Evolutionary conservation across 2,797 vertebrate genomes (phyloP).

Genomic region (Arctocebus calabarensis): DNA sequence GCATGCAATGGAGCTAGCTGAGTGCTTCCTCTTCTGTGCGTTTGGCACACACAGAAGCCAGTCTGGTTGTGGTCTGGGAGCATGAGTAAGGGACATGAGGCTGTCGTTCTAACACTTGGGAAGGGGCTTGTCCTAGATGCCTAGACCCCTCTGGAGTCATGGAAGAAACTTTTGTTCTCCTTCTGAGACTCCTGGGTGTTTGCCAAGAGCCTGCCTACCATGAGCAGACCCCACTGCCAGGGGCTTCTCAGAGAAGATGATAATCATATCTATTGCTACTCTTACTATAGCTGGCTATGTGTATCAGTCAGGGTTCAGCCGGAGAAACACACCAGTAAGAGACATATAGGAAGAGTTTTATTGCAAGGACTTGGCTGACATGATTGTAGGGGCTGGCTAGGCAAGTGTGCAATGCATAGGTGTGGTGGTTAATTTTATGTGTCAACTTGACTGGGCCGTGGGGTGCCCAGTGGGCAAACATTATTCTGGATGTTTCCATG

Average conservation of each 20-base stretch:
- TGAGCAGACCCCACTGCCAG: background rate
- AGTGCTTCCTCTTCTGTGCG: background rate
- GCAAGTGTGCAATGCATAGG: background rate
- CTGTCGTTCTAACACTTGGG: background rate
- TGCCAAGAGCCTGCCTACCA: background rate
- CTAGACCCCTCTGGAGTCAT: background rate
- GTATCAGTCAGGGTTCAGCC: background rate
- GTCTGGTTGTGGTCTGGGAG: background rate
- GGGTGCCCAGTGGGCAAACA: background rate
- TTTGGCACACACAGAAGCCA: background rate
- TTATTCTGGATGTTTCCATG: background rate
- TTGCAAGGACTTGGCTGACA: background rate
- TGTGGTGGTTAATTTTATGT: background rate
- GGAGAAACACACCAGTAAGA: constrained; percentile 9
- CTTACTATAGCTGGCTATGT: background rate
- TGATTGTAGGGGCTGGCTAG: background rate
- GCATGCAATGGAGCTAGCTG: background rate
- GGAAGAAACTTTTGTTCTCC: background rate
- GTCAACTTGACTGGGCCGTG: background rate
- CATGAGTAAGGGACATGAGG: background rate
- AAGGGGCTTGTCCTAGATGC: background rate
- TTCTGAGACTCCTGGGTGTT: background rate
- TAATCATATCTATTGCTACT: background rate
- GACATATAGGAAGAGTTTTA: background rate
- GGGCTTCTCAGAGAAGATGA: background rate